Percentiles rank a stretch among this genome's conserved stretches.
These are phyloP conservation scores for Lasiommata megera DNA, from an alignment of 2,888 invertebrate genomes.

Conservation along the genomic window DNA sequence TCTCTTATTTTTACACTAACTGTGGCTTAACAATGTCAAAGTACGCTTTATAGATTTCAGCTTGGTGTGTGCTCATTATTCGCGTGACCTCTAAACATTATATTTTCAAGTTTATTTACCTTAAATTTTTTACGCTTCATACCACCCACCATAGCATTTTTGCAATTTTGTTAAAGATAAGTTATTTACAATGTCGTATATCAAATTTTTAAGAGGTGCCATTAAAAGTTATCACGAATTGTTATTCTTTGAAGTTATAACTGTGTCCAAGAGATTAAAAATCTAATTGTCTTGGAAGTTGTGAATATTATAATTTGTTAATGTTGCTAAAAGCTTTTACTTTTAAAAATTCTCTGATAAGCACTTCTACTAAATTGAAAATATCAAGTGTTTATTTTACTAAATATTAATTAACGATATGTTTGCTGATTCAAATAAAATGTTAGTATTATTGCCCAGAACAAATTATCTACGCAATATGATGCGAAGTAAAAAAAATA, in stretches of 20 bases:
- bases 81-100: not conserved
- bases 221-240: conserved; percentile 6
- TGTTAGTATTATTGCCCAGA: too few species aligned
- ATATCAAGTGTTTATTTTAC: too few species aligned
- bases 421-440: too few species aligned
- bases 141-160: not conserved
- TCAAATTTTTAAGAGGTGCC: conserved; percentile 16
- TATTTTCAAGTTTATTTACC: not conserved
- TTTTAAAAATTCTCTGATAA: too few species aligned
- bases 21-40: too few species aligned
- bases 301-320: not conserved
- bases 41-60: too few species aligned
- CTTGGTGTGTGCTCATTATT: too few species aligned
- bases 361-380: too few species aligned
- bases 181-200: conserved; percentile 15
- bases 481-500: too few species aligned
- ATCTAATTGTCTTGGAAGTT: not conserved
- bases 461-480: too few species aligned
- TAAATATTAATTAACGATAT: too few species aligned
- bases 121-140: not conserved
- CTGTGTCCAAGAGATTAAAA: not conserved
- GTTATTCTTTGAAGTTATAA: not conserved
- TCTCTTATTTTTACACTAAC: too few species aligned
- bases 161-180: conserved; percentile 2
- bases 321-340: not conserved